phyloP scores from a whole-genome alignment of 2,888 invertebrate species.

The Morpho deidamia region DNA sequence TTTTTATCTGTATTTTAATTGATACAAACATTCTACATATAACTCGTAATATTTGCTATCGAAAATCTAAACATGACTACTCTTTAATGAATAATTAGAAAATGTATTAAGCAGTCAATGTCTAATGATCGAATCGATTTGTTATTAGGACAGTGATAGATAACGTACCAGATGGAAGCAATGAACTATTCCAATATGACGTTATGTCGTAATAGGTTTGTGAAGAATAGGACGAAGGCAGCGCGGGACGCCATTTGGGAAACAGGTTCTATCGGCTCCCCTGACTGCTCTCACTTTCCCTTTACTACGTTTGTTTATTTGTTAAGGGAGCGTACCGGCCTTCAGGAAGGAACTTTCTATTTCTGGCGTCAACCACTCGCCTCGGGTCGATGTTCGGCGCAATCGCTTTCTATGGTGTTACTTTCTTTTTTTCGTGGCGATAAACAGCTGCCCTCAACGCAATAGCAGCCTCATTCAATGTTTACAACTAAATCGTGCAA shows the following conservation, averaged over 20 bases:
- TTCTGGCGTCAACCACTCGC: constrained; percentile 64
- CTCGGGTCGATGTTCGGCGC: constrained; percentile 66
- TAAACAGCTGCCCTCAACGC: constrained; percentile 41
- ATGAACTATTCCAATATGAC: constrained; percentile 29
- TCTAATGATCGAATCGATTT: constrained; percentile 52
- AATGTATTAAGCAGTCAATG: constrained; percentile 23
- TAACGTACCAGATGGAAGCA: constrained; percentile 23
- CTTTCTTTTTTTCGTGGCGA: constrained; percentile 68
- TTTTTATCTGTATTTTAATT: constrained; percentile 2
- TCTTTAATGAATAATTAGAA: constrained; percentile 9
- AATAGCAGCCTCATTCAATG: constrained; percentile 36
- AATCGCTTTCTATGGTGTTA: constrained; percentile 71
- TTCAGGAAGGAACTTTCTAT: constrained; percentile 74
- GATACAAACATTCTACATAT: background rate
- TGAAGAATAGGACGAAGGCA: constrained; percentile 24
- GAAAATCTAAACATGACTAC: background rate
- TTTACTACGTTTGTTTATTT: constrained; percentile 69
- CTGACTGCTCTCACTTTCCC: constrained; percentile 69
- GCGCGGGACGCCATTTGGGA: constrained; percentile 33
- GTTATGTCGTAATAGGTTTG: constrained; percentile 23
- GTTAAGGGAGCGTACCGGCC: constrained; percentile 62
- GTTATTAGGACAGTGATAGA: constrained; percentile 61
- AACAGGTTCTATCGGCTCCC: constrained; percentile 57
- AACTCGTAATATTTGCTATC: background rate
- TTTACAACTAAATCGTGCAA: constrained; percentile 7